A percentile compares a stretch with the other conserved stretches of the same genome.
Evolutionary conservation across 2,113 vertebrate species (phyloP).

Genomic region (Cavia porcellus): DNA sequence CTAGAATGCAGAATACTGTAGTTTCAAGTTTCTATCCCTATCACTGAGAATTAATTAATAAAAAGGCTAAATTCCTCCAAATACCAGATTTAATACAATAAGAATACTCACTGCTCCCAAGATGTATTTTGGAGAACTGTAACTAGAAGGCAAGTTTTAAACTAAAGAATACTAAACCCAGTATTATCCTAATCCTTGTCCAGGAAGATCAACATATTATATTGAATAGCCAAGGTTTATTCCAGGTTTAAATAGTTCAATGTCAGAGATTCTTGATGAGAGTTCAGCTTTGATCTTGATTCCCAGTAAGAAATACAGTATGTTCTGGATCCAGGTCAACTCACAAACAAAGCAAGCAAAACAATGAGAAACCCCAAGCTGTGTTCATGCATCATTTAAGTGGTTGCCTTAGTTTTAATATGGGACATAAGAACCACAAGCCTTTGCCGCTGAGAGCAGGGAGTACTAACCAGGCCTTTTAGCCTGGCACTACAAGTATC

Average conservation of each 20-base stretch:
- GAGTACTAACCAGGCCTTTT: not conserved
- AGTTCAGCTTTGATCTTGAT: not conserved
- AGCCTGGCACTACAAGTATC: not conserved
- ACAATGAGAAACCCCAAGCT: not conserved
- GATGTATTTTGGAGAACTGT: conserved; percentile 1
- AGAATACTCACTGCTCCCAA: not conserved
- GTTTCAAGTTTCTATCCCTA: not conserved
- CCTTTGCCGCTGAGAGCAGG: not conserved
- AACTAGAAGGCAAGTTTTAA: conserved; percentile 26
- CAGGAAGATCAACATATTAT: conserved; percentile 5
- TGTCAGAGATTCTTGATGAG: not conserved
- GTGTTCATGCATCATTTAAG: not conserved
- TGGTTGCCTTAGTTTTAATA: not conserved
- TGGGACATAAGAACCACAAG: fast-evolving
- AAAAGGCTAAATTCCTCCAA: not conserved
- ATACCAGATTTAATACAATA: not conserved
- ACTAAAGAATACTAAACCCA: not conserved
- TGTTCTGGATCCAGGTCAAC: not conserved
- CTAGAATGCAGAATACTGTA: not conserved
- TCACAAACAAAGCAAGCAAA: conserved; percentile 32
- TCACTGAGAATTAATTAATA: not conserved
- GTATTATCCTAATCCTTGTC: not conserved
- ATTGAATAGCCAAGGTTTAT: too few relatives aligned
- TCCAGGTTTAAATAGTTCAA: not conserved
- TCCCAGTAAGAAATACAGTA: not conserved